Conservation (phyloP, 2,797 vertebrate species). For the Coranthus polyacanthus region DNA sequence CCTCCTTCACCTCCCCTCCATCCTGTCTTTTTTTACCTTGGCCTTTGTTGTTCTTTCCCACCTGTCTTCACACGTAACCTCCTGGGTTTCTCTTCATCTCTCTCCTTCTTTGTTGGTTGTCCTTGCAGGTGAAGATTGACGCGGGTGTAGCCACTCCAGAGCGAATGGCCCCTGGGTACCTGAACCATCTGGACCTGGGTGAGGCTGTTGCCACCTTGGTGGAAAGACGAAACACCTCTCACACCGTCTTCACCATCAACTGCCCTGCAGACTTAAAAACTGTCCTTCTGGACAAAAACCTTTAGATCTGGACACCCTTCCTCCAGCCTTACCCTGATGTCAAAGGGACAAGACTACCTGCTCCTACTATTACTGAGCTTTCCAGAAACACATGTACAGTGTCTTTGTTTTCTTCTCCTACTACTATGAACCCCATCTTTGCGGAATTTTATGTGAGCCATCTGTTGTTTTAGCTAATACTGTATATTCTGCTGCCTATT, state of each 20-base stretch:
- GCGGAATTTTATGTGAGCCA: constrained; percentile 6
- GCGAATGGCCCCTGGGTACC: constrained; percentile 80
- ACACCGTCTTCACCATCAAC: constrained; percentile 79
- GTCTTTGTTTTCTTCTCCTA: constrained; percentile 22
- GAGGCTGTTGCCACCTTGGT: constrained; percentile 77
- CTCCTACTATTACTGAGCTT: constrained; percentile 6
- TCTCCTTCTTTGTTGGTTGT: too few relatives aligned
- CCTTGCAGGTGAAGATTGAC: constrained; percentile 86
- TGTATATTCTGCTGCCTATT: constrained; percentile 32
- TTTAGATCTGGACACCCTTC: constrained; percentile 47
- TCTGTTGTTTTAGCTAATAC: constrained; percentile 3
- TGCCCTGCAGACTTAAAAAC: constrained; percentile 84
- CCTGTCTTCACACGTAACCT: too few relatives aligned
- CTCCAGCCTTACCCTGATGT: background rate
- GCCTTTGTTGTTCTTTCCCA: too few relatives aligned
- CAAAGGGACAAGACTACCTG: background rate
- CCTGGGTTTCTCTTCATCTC: too few relatives aligned
- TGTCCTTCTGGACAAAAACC: constrained; percentile 75
- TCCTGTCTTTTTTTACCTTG: too few relatives aligned
- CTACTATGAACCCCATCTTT: constrained; percentile 6
- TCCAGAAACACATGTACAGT: constrained; percentile 27
- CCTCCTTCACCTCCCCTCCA: too few relatives aligned
- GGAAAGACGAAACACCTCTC: constrained; percentile 76
- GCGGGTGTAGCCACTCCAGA: constrained; percentile 84
- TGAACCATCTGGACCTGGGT: constrained; percentile 86